Conservation (phyloP, 2,797 vertebrate genomes). For the Mycteria americana region DNA sequence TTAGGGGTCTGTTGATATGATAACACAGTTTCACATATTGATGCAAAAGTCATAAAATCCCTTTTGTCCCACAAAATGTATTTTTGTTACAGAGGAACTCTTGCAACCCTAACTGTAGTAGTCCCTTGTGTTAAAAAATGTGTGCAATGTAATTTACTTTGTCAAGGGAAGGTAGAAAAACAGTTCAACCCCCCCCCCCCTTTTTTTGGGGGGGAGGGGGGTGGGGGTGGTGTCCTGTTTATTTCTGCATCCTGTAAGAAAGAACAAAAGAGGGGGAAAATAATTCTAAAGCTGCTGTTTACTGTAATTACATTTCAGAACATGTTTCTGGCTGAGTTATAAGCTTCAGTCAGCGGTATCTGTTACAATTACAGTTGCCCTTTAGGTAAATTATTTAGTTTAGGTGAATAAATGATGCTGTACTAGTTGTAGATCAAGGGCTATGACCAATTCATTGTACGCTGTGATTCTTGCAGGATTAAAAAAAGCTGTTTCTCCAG, state of each 20-base stretch:
- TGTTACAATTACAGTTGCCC: not conserved
- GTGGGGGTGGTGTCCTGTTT: not conserved
- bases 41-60: not conserved
- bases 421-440: not conserved
- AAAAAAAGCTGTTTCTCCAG: not conserved
- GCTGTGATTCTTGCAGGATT: not conserved
- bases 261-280: not conserved
- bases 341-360: not conserved
- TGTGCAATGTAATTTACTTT: not conserved
- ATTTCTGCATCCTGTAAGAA: not conserved
- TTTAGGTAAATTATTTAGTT: not conserved
- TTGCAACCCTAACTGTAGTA: not conserved
- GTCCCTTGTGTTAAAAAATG: not conserved
- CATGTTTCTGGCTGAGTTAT: not conserved
- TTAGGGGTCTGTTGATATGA: not conserved
- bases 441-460: not conserved
- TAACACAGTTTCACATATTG: not conserved
- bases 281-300: not conserved
- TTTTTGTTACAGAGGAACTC: not conserved
- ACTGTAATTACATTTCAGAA: not conserved
- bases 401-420: not conserved
- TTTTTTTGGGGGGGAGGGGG: fast-evolving
- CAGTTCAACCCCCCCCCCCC: not conserved
- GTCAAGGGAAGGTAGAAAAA: not conserved
- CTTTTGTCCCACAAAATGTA: not conserved